A percentile compares a stretch with the other conserved stretches of the same genome.
phyloP scores from a whole-genome alignment of 2,113 vertebrate species.

The Procapra przewalskii region DNA sequence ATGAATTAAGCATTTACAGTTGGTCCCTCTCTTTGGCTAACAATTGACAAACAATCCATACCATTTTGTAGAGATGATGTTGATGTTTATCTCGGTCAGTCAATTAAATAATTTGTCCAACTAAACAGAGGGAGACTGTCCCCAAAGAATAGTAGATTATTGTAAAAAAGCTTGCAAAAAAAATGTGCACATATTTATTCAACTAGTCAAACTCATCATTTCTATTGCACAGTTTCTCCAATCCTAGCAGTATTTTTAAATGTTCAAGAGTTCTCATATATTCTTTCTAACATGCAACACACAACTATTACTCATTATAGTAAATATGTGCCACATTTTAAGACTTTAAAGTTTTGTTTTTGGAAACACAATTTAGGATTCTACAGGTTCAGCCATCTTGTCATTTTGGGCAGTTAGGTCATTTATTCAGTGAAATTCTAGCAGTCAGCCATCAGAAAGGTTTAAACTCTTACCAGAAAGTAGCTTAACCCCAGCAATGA shows the following conservation, averaged over 20 bases:
- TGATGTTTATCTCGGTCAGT: neutral
- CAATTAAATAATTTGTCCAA: conserved; percentile 33
- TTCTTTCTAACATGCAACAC: neutral
- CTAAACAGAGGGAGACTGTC: neutral
- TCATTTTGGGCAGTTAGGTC: neutral
- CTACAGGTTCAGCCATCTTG: neutral
- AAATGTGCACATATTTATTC: neutral
- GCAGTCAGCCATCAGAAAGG: neutral
- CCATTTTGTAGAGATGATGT: neutral
- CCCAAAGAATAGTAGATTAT: neutral
- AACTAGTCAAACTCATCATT: neutral
- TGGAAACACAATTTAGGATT: neutral
- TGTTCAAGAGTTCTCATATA: neutral
- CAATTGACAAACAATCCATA: neutral
- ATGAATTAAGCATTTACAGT: neutral
- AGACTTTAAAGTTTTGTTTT: neutral
- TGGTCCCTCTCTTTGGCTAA: neutral
- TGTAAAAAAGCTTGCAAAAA: neutral
- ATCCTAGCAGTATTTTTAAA: neutral
- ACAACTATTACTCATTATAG: neutral
- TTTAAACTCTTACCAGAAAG: neutral
- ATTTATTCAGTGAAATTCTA: neutral
- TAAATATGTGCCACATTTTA: neutral
- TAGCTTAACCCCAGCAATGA: neutral
- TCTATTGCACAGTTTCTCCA: neutral